Conservation (phyloP, 2,113 vertebrate species). For the Nesoenas mayeri region DNA sequence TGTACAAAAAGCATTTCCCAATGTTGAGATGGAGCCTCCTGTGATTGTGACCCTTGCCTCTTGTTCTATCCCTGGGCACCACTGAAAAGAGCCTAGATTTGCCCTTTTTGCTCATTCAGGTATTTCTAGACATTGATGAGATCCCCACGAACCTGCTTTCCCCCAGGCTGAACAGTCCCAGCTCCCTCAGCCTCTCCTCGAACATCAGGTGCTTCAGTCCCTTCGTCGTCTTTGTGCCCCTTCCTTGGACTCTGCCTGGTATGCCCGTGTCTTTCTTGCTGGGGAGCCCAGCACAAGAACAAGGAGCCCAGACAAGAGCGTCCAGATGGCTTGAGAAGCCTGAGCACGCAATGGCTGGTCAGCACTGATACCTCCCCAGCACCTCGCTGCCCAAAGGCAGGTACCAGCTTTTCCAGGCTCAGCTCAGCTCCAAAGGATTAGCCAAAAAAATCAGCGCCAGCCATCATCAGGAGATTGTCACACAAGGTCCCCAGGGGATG, state of each 20-base stretch:
- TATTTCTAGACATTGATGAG: background rate
- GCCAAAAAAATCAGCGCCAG: background rate
- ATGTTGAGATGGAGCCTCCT: background rate
- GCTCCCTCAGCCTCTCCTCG: background rate
- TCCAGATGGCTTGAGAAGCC: background rate
- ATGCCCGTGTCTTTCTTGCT: background rate
- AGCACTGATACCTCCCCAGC: background rate
- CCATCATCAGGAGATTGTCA: background rate
- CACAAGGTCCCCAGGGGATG: no score
- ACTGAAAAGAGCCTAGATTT: background rate
- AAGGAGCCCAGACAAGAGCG: background rate
- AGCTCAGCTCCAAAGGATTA: background rate
- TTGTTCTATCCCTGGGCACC: no score
- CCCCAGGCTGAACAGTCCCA: background rate
- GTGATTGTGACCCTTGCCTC: background rate
- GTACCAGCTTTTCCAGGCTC: background rate
- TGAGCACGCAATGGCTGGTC: background rate
- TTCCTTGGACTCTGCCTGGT: background rate
- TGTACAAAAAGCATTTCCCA: background rate
- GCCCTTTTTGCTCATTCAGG: no score
- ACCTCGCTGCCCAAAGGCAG: background rate
- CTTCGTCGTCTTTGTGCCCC: no score
- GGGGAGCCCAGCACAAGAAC: background rate
- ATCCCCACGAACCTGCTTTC: background rate
- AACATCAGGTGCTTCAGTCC: background rate